A percentile compares a stretch with the other conserved stretches of the same genome.
phyloP scores from a whole-genome alignment of 1,140 invertebrate species.

The Drosophila ananassae region DNA sequence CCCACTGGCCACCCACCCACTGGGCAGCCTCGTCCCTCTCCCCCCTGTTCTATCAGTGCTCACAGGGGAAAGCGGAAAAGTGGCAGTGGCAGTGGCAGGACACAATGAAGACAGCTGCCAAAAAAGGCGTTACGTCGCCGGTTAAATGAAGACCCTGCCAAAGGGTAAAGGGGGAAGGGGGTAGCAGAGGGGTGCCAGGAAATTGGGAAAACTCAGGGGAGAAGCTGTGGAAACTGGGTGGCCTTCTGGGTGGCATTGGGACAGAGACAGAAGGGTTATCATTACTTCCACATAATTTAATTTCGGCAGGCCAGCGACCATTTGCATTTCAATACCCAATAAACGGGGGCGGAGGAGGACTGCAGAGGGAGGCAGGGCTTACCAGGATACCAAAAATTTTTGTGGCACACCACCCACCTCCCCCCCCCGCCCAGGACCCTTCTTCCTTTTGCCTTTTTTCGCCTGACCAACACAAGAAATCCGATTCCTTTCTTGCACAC shows the following conservation, averaged over 20 bases:
- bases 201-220: constrained; percentile 1
- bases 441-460: neutral
- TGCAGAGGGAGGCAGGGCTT: neutral
- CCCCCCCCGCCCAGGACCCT: neutral
- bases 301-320: constrained; percentile 76
- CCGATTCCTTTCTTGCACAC: constrained; percentile 64
- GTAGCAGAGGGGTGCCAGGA: neutral
- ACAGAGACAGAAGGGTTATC: constrained; percentile 79
- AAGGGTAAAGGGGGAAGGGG: neutral
- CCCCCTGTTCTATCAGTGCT: neutral
- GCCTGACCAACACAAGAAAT: constrained; percentile 37
- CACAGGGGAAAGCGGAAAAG: constrained; percentile 20
- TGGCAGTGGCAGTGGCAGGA: constrained; percentile 14
- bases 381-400: constrained; percentile 20
- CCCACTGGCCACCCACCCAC: neutral
- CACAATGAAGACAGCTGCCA: constrained; percentile 73
- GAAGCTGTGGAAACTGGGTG: constrained; percentile 19
- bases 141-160: constrained; percentile 51
- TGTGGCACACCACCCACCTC: neutral
- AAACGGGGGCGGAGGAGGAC: constrained; percentile 6
- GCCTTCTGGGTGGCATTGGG: constrained; percentile 11
- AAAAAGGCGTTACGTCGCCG: constrained; percentile 77
- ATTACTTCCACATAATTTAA: constrained; percentile 84
- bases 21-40: neutral
- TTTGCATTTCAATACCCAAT: constrained; percentile 82